phyloP scores from a whole-genome alignment of 2,888 invertebrate species.

The Cheilosia vernalis region DNA sequence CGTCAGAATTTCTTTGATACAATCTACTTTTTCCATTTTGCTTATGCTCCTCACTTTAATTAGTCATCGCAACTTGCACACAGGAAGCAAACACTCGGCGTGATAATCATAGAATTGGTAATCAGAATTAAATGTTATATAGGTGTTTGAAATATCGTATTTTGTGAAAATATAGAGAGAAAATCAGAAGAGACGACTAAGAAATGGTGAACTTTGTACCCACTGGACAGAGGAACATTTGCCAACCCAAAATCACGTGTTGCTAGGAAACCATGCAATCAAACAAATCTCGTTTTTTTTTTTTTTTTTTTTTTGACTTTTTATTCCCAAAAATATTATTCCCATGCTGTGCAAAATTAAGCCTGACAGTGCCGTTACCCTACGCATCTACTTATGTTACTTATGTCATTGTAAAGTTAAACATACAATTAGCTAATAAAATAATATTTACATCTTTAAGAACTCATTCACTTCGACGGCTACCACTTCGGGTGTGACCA shows the following conservation, averaged over 20 bases:
- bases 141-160: too few species aligned
- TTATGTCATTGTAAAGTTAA: constrained; percentile 1
- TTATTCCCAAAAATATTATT: constrained; percentile 37
- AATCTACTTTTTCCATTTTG: constrained; percentile 77
- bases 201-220: constrained; percentile 16
- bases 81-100: background rate
- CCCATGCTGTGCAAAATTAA: constrained; percentile 38
- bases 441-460: constrained; percentile 82
- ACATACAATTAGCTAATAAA: background rate
- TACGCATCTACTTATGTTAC: background rate
- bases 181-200: background rate
- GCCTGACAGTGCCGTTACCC: constrained; percentile 1
- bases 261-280: constrained; percentile 50
- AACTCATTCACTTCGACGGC: constrained; percentile 87
- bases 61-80: constrained; percentile 19
- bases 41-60: background rate
- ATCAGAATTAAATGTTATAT: background rate
- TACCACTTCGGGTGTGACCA: constrained; percentile 89
- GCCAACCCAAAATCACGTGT: constrained; percentile 8
- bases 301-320: constrained; percentile 34
- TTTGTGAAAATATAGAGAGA: background rate
- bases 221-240: background rate
- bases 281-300: constrained; percentile 5
- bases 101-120: background rate
- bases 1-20: constrained; percentile 81